Evolutionary conservation across 2,113 vertebrate species (phyloP).

Genomic region (Stigmatopora argus): DNA sequence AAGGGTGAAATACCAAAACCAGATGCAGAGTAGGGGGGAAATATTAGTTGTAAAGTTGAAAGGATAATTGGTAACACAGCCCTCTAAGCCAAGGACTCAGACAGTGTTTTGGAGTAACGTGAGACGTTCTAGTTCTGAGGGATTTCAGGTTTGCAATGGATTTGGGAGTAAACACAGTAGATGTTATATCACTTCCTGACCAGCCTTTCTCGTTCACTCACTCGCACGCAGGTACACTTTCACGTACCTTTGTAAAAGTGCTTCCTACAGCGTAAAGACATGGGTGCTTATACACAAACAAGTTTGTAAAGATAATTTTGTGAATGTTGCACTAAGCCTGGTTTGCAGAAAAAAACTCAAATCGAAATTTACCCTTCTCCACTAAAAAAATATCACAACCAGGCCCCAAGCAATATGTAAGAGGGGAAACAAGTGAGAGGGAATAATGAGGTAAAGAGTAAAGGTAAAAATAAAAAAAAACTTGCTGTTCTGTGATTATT

Average conservation of each 20-base stretch:
- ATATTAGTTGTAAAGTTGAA: conserved; percentile 26
- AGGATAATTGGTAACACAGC: conserved; percentile 37
- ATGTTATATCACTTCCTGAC: conserved; percentile 46
- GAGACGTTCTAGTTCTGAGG: conserved; percentile 48
- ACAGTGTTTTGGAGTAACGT: conserved; percentile 64
- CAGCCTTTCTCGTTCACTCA: conserved; percentile 37
- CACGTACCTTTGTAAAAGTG: conserved; percentile 19
- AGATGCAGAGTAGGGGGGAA: not conserved
- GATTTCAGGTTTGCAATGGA: conserved; percentile 55
- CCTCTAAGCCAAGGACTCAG: conserved; percentile 22
- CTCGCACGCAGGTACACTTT: conserved; percentile 31
- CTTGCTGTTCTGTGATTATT: conserved; percentile 41
- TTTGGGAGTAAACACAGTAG: conserved; percentile 46
- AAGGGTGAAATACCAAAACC: not conserved
- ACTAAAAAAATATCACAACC: too few species aligned
- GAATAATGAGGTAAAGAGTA: conserved; percentile 11
- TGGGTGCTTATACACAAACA: conserved; percentile 6
- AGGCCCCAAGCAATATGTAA: conserved; percentile 5
- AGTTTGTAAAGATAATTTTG: too few species aligned
- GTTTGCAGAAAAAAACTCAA: too few species aligned
- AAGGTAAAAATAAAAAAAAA: conserved; percentile 12
- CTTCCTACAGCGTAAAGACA: conserved; percentile 48
- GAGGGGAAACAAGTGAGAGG: not conserved
- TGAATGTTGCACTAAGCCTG: too few species aligned
- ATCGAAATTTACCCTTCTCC: too few species aligned